Conservation (phyloP, 1,140 invertebrate genomes). For the Andricus grossulariae region DNA sequence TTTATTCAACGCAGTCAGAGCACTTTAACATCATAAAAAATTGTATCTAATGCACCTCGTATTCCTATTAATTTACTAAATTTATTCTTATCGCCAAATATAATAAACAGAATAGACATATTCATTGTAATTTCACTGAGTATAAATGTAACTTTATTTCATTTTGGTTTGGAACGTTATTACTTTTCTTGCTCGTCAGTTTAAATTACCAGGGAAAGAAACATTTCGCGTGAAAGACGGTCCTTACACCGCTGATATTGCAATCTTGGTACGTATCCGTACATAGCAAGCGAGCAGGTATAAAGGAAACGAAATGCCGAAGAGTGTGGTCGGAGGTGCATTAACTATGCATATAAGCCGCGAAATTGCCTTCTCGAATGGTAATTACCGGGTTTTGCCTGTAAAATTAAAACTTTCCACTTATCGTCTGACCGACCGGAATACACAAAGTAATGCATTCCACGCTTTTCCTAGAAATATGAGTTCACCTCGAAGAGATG, state of each 20-base stretch:
- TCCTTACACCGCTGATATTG: background rate
- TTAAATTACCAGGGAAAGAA: conserved; percentile 16
- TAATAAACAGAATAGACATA: background rate
- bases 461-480: conserved; percentile 11
- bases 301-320: conserved; percentile 45
- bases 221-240: conserved; percentile 32
- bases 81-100: background rate
- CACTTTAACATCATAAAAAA: conserved; percentile 27
- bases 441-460: conserved; percentile 30
- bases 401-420: conserved; percentile 64
- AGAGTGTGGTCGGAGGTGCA: conserved; percentile 45
- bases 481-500: conserved; percentile 4
- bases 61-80: too few relatives aligned
- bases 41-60: too few relatives aligned
- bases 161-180: background rate
- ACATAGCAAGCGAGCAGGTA: conserved; percentile 6
- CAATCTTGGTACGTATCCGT: conserved; percentile 14
- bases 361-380: conserved; percentile 60
- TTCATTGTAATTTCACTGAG: background rate
- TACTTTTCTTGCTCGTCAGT: conserved; percentile 23
- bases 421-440: conserved; percentile 47
- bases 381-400: conserved; percentile 59
- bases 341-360: conserved; percentile 66
- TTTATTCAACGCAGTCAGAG: conserved; percentile 27
- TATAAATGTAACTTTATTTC: background rate